phyloP scores from a whole-genome alignment of 2,113 vertebrate genomes.

The Pan troglodytes region DNA sequence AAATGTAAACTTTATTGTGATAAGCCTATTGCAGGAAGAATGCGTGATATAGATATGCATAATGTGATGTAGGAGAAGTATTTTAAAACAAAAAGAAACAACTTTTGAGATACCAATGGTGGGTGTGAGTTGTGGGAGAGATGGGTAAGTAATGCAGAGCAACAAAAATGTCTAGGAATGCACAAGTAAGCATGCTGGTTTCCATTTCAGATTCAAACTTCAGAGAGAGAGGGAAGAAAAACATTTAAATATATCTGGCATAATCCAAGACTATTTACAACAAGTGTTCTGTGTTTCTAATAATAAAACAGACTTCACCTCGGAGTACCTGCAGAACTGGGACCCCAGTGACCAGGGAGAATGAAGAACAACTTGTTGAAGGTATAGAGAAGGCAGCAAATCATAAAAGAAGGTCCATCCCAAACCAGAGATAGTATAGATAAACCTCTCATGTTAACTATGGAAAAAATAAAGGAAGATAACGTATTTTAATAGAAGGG shows the following conservation, averaged over 20 bases:
- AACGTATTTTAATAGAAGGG: neutral
- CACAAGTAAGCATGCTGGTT: neutral
- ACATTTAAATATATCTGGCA: neutral
- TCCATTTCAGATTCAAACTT: neutral
- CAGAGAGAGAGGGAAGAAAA: neutral
- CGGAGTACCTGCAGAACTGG: neutral
- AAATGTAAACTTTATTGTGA: neutral
- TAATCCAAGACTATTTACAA: neutral
- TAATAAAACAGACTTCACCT: neutral
- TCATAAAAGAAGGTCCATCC: rapidly evolving
- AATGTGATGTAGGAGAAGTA: neutral
- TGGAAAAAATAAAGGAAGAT: neutral
- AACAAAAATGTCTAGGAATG: neutral
- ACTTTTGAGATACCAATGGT: neutral
- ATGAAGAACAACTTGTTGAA: neutral
- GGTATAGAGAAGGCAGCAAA: neutral
- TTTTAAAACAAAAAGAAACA: neutral
- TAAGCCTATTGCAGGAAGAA: neutral
- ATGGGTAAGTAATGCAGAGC: neutral
- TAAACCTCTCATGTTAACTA: neutral
- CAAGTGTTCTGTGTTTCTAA: neutral
- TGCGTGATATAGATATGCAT: neutral
- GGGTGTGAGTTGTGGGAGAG: neutral
- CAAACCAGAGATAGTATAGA: neutral
- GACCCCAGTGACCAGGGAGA: neutral